Conservation (phyloP, 2,113 vertebrate genomes). For the Pedionomus torquatus region DNA sequence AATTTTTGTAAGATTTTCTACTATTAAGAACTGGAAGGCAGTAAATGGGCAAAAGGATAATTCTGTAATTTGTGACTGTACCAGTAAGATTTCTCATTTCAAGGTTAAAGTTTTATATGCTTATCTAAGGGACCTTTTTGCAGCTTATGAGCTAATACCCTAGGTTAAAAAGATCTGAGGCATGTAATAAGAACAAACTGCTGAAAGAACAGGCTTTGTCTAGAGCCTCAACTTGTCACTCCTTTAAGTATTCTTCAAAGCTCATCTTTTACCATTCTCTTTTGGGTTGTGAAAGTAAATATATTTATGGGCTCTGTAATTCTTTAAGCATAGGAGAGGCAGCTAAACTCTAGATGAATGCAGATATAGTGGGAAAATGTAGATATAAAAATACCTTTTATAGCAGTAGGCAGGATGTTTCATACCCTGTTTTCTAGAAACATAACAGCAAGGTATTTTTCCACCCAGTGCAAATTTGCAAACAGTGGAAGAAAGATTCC, state of each 20-base stretch:
- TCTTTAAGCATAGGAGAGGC: background rate
- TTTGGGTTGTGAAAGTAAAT: background rate
- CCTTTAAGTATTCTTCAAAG: background rate
- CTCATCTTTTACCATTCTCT: background rate
- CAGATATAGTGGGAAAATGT: background rate
- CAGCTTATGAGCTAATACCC: background rate
- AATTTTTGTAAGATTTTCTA: background rate
- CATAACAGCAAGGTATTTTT: background rate
- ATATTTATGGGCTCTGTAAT: background rate
- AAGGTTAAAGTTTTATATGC: background rate
- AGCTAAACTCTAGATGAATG: background rate
- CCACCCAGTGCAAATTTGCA: background rate
- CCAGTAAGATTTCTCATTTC: background rate
- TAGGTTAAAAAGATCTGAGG: background rate
- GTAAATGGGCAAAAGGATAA: background rate
- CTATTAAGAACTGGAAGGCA: background rate
- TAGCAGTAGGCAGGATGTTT: background rate
- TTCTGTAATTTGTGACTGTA: background rate
- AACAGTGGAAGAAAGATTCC: background rate
- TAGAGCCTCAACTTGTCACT: background rate
- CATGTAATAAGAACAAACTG: background rate
- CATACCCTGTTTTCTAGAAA: background rate
- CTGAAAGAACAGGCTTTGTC: background rate
- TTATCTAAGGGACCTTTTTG: background rate
- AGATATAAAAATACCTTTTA: background rate